Percentiles rank a stretch among this genome's conserved stretches.
Conservation (phyloP, 2,113 vertebrate species). For the Lathamus discolor region DNA sequence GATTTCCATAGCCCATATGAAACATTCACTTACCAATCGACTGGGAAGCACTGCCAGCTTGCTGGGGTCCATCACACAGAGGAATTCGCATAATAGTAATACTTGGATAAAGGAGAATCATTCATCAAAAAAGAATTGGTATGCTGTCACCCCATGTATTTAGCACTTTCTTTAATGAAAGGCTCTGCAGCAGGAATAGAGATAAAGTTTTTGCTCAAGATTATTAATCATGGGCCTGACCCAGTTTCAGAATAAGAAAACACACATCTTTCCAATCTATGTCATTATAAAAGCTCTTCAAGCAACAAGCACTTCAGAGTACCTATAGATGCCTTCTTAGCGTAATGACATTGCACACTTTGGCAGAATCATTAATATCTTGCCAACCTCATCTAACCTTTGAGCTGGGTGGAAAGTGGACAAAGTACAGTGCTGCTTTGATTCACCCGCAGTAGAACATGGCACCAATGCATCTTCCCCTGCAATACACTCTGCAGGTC, state of each 20-base stretch:
- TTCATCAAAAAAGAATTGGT: not conserved
- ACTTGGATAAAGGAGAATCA: not conserved
- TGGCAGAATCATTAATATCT: not conserved
- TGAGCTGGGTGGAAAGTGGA: conserved; percentile 48
- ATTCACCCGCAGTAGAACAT: not conserved
- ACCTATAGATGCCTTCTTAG: not conserved
- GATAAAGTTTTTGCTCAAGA: not conserved
- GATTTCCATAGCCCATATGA: not conserved
- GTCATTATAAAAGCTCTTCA: not conserved
- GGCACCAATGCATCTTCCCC: not conserved
- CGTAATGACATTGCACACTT: not conserved
- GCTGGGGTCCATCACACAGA: not conserved
- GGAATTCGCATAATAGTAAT: not conserved
- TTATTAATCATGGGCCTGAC: not conserved
- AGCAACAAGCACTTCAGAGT: not conserved
- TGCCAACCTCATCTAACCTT: conserved; percentile 43
- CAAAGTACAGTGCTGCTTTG: not conserved
- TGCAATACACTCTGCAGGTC: not conserved
- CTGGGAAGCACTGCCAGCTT: not conserved
- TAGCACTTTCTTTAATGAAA: not conserved
- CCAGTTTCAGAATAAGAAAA: not conserved
- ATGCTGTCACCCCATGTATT: not conserved
- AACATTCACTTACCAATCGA: not conserved
- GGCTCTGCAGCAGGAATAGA: not conserved
- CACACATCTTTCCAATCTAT: not conserved